These are phyloP conservation scores for Xyrichtys novacula DNA, from an alignment of 2,797 vertebrate species.

Conservation along the genomic window DNA sequence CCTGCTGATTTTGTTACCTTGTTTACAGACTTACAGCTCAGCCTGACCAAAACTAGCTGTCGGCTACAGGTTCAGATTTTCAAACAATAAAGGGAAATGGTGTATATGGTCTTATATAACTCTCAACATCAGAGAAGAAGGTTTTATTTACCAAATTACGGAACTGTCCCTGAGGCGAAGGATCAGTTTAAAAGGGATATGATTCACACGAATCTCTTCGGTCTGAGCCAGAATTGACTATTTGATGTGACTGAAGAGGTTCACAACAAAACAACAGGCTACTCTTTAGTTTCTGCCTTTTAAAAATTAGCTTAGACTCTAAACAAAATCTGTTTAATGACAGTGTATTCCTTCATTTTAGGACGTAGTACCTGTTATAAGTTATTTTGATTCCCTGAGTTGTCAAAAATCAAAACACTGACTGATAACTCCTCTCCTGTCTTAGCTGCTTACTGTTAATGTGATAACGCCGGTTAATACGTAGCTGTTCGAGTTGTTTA, in stretches of 20 bases:
- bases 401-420: background rate
- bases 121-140: background rate
- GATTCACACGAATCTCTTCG: too few species aligned
- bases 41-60: background rate
- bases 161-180: background rate
- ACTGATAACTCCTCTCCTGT: too few species aligned
- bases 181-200: too few species aligned
- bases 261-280: background rate
- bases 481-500: background rate
- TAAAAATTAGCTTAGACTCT: background rate
- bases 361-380: background rate
- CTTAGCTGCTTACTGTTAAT: background rate
- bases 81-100: background rate
- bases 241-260: background rate
- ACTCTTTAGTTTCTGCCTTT: slow-evolving; percentile 14
- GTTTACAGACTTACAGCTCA: background rate
- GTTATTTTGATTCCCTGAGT: background rate
- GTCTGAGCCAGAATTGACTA: background rate
- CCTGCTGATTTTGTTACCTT: background rate
- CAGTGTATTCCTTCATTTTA: background rate
- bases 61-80: too few species aligned
- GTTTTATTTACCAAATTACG: background rate
- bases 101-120: background rate
- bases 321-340: background rate
- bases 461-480: background rate